A percentile compares a stretch with the other conserved stretches of the same genome.
phyloP scores from a whole-genome alignment of 2,797 vertebrate genomes.

The Takifugu ocellatus region DNA sequence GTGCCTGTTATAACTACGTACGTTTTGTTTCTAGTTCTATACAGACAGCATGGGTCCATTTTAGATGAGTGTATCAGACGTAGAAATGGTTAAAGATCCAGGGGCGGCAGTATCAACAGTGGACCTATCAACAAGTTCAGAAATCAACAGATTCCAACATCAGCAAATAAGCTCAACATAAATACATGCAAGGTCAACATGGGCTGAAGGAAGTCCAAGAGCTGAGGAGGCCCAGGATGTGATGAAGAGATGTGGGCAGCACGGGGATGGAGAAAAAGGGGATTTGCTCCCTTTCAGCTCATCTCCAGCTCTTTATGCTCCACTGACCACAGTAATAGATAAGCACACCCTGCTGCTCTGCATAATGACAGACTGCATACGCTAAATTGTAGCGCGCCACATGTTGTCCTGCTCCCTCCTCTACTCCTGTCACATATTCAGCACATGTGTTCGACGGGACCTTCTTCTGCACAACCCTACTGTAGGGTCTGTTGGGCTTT shows the following conservation, averaged over 20 bases:
- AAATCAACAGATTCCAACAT: too few species aligned
- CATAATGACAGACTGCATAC: conserved; percentile 80
- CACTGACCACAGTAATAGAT: conserved; percentile 83
- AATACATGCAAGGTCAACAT: conserved; percentile 35
- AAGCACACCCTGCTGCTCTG: conserved; percentile 83
- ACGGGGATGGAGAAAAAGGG: conserved; percentile 58
- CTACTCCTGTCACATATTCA: conserved; percentile 30
- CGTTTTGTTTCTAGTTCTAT: too few species aligned
- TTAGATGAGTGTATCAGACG: too few species aligned
- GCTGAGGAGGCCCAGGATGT: conserved; percentile 40
- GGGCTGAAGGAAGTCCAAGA: conserved; percentile 30
- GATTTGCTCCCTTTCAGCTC: conserved; percentile 80
- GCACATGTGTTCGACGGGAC: conserved; percentile 1
- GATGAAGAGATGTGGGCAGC: conserved; percentile 48
- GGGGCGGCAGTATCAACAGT: too few species aligned
- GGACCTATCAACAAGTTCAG: too few species aligned
- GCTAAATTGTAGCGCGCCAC: conserved; percentile 66
- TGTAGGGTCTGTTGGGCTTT: too few species aligned
- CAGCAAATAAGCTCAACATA: too few species aligned
- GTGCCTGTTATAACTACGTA: too few species aligned
- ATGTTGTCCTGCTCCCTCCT: conserved; percentile 35
- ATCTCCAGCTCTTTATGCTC: conserved; percentile 83
- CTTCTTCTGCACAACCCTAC: neutral
- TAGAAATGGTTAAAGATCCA: too few species aligned
- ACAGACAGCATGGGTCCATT: too few species aligned